Evolutionary conservation across 2,113 vertebrate genomes (phyloP).

Genomic region (Spilogale gracilis): DNA sequence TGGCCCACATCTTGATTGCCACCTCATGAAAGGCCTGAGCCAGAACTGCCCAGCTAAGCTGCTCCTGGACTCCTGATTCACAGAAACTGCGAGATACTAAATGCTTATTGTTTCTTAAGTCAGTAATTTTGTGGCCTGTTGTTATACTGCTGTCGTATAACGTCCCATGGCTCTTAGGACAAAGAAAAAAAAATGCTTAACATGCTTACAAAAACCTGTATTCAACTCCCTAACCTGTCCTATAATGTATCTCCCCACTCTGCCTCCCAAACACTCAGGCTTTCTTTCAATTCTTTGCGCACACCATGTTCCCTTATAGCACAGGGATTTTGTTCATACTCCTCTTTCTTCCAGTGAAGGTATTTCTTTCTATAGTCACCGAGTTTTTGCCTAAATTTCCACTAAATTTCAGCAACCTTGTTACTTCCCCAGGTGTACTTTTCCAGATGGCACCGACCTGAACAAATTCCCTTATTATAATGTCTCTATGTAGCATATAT

Average conservation of each 20-base stretch:
- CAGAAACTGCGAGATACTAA: not conserved
- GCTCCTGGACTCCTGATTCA: not conserved
- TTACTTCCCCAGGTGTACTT: not conserved
- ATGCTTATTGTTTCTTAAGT: not conserved
- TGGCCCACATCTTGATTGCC: not conserved
- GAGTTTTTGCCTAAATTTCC: not conserved
- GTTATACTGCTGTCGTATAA: not conserved
- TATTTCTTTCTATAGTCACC: conserved; percentile 17
- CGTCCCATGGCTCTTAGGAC: not conserved
- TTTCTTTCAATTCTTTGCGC: not conserved
- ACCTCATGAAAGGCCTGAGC: not conserved
- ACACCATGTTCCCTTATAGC: not conserved
- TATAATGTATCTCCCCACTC: not conserved
- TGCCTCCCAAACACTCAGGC: not conserved
- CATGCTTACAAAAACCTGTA: not conserved
- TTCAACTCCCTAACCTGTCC: not conserved
- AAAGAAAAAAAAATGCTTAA: not conserved
- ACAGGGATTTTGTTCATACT: not conserved
- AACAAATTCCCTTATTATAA: not conserved
- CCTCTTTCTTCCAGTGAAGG: not conserved
- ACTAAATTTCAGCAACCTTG: not conserved
- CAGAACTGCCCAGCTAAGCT: not conserved
- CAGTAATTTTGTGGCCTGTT: not conserved
- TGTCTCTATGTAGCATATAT: not conserved
- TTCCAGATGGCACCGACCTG: not conserved